Percentiles rank a stretch among this genome's conserved stretches.
Conservation (phyloP, 2,797 vertebrate genomes). For the Furcifer pardalis region DNA sequence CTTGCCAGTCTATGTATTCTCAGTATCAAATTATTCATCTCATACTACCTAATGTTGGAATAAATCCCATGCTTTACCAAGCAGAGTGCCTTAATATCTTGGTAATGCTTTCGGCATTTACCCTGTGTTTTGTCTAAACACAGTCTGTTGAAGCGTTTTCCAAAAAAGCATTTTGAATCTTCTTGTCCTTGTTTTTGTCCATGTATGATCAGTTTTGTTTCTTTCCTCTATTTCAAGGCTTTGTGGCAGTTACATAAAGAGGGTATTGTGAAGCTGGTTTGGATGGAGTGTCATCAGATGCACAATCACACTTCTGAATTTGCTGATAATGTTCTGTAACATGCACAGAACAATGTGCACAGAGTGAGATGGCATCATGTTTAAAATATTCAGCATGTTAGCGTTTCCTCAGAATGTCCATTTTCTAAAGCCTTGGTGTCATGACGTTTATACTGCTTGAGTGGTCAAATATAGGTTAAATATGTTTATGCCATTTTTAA, state of each 20-base stretch:
- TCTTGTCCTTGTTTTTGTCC: neutral
- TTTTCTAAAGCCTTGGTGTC: neutral
- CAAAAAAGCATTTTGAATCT: neutral
- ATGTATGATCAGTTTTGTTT: neutral
- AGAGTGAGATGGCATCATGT: neutral
- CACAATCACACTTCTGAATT: conserved; percentile 2
- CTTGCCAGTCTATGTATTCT: neutral
- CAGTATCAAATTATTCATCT: too few relatives aligned
- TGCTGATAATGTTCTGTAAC: neutral
- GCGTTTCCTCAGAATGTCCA: neutral
- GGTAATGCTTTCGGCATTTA: neutral
- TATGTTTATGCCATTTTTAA: neutral
- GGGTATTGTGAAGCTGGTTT: neutral
- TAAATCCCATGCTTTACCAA: neutral
- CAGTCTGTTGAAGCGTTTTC: neutral
- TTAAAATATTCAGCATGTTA: neutral
- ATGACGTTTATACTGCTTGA: neutral
- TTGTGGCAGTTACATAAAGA: neutral
- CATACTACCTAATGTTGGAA: neutral
- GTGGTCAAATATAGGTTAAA: conserved; percentile 12
- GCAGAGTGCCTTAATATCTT: neutral
- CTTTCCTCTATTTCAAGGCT: neutral
- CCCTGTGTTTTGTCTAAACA: neutral
- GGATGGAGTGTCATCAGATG: conserved; percentile 9
- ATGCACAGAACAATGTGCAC: neutral